Percentiles rank a stretch among this genome's conserved stretches.
Conservation (phyloP, 2,888 invertebrate species). For the Drosophila melanocephala region DNA sequence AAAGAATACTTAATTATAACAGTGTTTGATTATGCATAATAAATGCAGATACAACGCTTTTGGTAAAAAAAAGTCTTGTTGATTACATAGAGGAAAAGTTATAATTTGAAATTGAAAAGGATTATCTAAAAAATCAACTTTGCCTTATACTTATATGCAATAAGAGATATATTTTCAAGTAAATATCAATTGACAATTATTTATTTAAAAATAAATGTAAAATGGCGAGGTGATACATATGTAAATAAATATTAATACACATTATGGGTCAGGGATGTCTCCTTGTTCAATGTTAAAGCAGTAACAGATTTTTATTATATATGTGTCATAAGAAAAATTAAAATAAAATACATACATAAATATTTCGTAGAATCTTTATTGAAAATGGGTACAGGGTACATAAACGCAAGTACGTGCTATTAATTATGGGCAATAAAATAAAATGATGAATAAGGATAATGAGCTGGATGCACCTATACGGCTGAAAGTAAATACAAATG, state of each 20-base stretch:
- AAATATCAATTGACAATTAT: not conserved
- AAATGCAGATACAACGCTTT: not conserved
- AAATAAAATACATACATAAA: not conserved
- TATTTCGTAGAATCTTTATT: not conserved
- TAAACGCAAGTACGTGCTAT: not conserved
- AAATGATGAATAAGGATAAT: conserved; percentile 47
- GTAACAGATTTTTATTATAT: not conserved
- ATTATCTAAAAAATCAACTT: not conserved
- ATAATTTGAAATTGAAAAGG: not conserved
- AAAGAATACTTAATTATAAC: not conserved
- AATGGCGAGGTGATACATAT: not conserved
- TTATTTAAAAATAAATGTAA: not conserved
- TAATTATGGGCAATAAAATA: not conserved
- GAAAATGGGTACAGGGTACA: not conserved
- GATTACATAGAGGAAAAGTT: not conserved
- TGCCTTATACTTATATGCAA: not conserved
- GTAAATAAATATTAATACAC: not conserved
- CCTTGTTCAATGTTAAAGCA: not conserved
- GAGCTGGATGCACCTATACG: conserved; percentile 35
- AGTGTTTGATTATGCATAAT: not conserved
- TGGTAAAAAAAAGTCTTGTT: not conserved
- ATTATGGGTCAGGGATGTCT: not conserved
- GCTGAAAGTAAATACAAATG: conserved; percentile 16
- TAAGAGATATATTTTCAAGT: not conserved
- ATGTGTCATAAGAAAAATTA: not conserved